Percentiles rank a stretch among this genome's conserved stretches.
Evolutionary conservation across 2,888 invertebrate species (phyloP).

Genomic region (Hanleya hanleyi): DNA sequence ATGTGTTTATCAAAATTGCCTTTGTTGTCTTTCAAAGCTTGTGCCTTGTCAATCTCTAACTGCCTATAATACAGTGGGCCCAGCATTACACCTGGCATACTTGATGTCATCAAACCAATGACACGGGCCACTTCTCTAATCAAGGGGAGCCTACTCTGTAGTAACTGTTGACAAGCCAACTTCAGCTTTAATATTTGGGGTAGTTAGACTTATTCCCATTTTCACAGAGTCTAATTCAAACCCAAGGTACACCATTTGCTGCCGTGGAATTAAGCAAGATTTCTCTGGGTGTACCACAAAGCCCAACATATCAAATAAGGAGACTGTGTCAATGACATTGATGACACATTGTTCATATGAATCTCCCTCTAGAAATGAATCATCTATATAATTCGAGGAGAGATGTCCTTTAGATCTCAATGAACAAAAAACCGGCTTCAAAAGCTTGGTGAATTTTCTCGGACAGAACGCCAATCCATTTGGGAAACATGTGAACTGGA

Average conservation of each 20-base stretch:
- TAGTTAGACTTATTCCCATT: too few relatives aligned
- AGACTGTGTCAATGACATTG: background rate
- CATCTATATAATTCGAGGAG: constrained; percentile 11
- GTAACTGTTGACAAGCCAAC: too few relatives aligned
- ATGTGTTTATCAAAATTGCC: constrained; percentile 10
- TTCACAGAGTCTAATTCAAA: constrained; percentile 15
- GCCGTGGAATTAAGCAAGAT: constrained; percentile 6
- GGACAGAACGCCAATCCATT: constrained; percentile 22
- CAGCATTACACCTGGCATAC: constrained; percentile 7
- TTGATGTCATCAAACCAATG: constrained; percentile 12
- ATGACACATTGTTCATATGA: background rate
- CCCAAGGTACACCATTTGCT: background rate
- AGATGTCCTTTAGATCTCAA: constrained; percentile 20
- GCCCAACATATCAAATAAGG: background rate
- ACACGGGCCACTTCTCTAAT: constrained; percentile 5
- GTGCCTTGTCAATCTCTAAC: constrained; percentile 9
- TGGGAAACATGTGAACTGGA: constrained; percentile 24
- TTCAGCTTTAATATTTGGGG: too few relatives aligned
- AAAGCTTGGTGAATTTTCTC: constrained; percentile 31
- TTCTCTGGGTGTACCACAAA: constrained; percentile 13
- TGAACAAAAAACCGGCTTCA: constrained; percentile 25
- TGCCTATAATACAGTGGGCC: constrained; percentile 16
- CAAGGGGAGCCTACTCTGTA: background rate
- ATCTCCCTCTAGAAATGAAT: background rate
- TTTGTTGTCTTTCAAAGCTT: background rate